phyloP scores from a whole-genome alignment of 2,113 vertebrate genomes.

The human region DNA sequence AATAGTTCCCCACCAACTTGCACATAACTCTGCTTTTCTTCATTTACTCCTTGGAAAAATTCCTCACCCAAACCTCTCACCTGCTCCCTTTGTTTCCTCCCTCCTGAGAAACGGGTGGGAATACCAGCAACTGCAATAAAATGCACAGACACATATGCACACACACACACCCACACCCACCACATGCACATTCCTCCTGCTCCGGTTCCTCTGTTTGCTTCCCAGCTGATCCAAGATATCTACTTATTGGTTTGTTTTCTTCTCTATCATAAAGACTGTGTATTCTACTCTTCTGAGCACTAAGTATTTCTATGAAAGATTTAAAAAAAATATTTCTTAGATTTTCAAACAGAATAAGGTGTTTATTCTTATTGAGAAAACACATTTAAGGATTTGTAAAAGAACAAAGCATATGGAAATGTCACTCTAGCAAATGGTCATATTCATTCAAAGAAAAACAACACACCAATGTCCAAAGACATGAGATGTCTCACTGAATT shows the following conservation, averaged over 20 bases:
- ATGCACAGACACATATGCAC: rapidly evolving
- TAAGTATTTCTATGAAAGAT: not conserved
- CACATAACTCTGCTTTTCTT: constrained; percentile 7
- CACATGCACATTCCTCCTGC: not conserved
- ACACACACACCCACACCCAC: no score
- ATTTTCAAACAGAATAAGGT: not conserved
- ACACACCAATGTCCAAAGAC: not conserved
- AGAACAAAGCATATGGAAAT: constrained; percentile 12
- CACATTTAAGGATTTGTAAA: not conserved
- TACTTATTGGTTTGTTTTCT: not conserved
- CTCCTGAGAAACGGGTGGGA: not conserved
- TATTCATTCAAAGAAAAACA: not conserved
- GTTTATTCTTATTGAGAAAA: constrained; percentile 2
- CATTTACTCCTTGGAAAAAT: not conserved
- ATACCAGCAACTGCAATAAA: not conserved
- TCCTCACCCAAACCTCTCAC: not conserved
- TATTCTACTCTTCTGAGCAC: not conserved
- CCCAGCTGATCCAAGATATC: not conserved
- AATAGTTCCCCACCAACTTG: not conserved
- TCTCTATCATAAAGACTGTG: not conserved
- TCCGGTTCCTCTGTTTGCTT: not conserved
- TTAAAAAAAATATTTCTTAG: not conserved
- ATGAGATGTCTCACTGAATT: not conserved
- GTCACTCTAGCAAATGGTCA: not conserved
- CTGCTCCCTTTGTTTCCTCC: constrained; percentile 16